phyloP scores from a whole-genome alignment of 2,797 vertebrate species.

The Netta rufina region DNA sequence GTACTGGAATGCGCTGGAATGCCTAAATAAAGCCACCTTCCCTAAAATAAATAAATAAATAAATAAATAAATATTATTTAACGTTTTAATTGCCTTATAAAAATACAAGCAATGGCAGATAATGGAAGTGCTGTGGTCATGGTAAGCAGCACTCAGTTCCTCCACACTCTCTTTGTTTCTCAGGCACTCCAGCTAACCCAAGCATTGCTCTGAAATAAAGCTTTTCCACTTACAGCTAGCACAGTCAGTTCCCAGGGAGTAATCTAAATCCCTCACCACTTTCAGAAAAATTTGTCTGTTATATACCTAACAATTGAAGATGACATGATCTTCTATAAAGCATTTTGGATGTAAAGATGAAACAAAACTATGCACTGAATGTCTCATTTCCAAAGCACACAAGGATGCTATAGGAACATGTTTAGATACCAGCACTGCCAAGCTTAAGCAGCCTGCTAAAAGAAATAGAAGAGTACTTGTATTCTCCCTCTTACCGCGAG shows the following conservation, averaged over 20 bases:
- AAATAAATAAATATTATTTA: not conserved
- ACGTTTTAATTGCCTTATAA: not conserved
- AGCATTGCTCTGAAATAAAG: not conserved
- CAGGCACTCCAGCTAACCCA: fast-evolving
- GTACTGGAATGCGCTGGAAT: not conserved
- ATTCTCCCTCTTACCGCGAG: not conserved
- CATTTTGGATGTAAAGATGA: not conserved
- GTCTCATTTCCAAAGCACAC: not conserved
- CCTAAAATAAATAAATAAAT: no score
- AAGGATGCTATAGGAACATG: not conserved
- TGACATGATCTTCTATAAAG: not conserved
- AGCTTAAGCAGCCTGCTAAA: not conserved
- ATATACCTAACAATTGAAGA: not conserved
- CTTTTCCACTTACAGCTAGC: not conserved
- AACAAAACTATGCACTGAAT: not conserved
- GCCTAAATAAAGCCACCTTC: not conserved
- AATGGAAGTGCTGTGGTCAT: not conserved
- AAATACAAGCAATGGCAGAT: not conserved
- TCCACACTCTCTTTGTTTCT: not conserved
- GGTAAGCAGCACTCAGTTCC: not conserved
- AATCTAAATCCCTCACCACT: not conserved
- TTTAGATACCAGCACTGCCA: not conserved
- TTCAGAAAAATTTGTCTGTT: not conserved
- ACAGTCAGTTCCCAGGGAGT: not conserved
- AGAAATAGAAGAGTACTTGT: not conserved